Evolutionary conservation across 2,113 vertebrate genomes (phyloP).

Genomic region (Dicerorhinus sumatrensis): DNA sequence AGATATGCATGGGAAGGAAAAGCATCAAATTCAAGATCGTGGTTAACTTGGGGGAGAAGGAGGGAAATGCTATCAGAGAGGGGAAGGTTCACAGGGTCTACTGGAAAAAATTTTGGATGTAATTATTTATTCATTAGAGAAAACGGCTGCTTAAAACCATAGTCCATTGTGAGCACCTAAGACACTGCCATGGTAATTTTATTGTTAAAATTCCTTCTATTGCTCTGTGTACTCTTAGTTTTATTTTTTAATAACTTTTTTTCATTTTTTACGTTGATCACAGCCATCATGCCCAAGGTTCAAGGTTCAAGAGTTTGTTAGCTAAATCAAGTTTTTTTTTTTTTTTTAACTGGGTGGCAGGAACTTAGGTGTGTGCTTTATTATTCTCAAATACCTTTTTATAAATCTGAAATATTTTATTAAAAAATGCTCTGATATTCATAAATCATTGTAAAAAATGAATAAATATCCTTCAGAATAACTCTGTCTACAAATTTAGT

Average conservation of each 20-base stretch:
- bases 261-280: not conserved
- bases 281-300: not conserved
- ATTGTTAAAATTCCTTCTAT: not conserved
- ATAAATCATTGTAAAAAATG: not conserved
- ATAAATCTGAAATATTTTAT: not conserved
- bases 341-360: not conserved
- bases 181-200: not conserved
- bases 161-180: not conserved
- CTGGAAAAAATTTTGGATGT: not conserved
- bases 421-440: not conserved
- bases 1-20: not conserved
- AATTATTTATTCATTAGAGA: conserved; percentile 47
- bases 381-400: not conserved
- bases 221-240: not conserved
- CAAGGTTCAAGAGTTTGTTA: not conserved
- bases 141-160: not conserved
- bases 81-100: not conserved
- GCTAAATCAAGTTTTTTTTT: not conserved
- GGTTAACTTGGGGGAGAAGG: not conserved
- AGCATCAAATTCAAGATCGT: not conserved
- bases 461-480: not conserved
- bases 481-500: not conserved
- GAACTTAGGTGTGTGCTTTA: not conserved
- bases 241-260: conserved; percentile 40
- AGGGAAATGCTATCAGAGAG: not conserved